These are phyloP conservation scores for Bombus confusus DNA, from an alignment of 1,140 invertebrate species.

Conservation along the genomic window DNA sequence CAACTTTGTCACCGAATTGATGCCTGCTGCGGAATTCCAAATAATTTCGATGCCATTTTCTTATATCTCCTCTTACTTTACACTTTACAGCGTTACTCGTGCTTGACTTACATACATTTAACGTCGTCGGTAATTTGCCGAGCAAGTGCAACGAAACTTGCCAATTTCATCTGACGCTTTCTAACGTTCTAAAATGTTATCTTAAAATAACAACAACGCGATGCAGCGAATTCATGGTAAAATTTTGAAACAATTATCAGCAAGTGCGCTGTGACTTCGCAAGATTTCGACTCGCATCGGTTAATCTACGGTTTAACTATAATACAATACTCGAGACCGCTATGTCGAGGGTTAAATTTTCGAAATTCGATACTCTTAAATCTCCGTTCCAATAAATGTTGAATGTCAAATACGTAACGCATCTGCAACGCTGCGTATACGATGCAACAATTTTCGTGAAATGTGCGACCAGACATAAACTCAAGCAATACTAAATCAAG, in stretches of 20 bases:
- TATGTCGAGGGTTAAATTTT: not conserved
- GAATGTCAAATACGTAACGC: not conserved
- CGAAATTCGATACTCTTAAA: not conserved
- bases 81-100: not conserved
- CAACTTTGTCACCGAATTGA: not conserved
- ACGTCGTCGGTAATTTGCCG: not conserved
- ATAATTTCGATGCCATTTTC: constrained; percentile 7
- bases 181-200: not conserved
- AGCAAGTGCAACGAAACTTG: not conserved
- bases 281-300: not conserved
- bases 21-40: not conserved
- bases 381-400: not conserved
- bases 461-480: not conserved
- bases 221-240: not conserved
- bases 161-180: not conserved
- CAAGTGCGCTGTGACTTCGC: too few relatives aligned
- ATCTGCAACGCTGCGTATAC: not conserved
- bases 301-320: not conserved
- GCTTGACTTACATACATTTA: too few relatives aligned
- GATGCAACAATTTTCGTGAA: not conserved
- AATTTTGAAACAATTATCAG: constrained; percentile 10
- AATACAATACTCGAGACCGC: not conserved
- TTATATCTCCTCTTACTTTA: not conserved
- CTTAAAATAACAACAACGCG: not conserved
- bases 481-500: not conserved